Percentiles rank a stretch among this genome's conserved stretches.
Conservation (phyloP, 2,888 invertebrate genomes). For the Microchrysa polita region DNA sequence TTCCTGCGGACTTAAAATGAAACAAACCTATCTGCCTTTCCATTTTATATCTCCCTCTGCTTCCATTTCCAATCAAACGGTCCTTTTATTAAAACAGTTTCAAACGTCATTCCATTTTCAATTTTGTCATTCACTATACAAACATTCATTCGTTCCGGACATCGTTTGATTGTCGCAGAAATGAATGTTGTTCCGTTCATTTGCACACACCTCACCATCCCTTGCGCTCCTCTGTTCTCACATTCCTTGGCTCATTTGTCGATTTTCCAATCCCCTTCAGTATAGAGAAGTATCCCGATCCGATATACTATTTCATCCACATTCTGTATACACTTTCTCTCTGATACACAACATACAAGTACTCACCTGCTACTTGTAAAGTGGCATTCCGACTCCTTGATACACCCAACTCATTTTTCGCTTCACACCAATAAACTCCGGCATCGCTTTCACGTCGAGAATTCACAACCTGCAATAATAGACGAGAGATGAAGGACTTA, state of each 20-base stretch:
- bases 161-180: conserved; percentile 35
- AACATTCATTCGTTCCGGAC: conserved; percentile 15
- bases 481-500: conserved; percentile 50
- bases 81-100: neutral
- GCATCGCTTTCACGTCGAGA: conserved; percentile 85
- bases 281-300: no score
- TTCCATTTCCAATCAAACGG: neutral
- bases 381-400: conserved; percentile 86
- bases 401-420: conserved; percentile 82
- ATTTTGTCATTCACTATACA: conserved; percentile 37
- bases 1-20: no score
- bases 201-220: neutral
- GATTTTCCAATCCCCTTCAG: neutral
- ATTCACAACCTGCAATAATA: conserved; percentile 71
- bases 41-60: no score
- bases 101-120: conserved; percentile 31
- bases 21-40: no score
- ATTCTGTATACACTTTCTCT: neutral
- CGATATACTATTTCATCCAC: neutral
- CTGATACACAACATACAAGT: neutral
- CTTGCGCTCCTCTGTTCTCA: neutral
- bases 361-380: conserved; percentile 81
- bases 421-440: conserved; percentile 90
- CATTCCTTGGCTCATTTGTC: neutral
- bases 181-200: conserved; percentile 37